Percentiles rank a stretch among this genome's conserved stretches.
phyloP scores from a whole-genome alignment of 1,140 invertebrate genomes.

The Drosophila mauritiana region DNA sequence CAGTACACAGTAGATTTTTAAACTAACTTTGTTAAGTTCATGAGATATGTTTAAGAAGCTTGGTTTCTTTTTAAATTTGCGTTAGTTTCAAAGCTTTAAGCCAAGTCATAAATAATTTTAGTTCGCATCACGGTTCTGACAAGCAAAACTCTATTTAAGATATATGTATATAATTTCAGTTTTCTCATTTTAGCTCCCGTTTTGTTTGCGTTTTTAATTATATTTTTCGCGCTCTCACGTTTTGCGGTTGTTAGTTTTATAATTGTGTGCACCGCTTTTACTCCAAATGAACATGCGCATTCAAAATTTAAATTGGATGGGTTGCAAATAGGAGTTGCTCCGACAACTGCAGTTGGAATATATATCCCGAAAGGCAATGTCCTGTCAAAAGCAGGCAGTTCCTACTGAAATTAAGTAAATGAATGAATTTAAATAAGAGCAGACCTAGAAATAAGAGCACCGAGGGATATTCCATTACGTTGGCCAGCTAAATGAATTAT shows the following conservation, averaged over 20 bases:
- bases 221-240: constrained; percentile 42
- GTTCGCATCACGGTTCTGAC: too few relatives aligned
- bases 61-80: background rate
- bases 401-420: background rate
- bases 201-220: constrained; percentile 61
- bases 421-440: constrained; percentile 4
- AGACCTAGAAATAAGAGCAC: background rate
- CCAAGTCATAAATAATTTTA: background rate
- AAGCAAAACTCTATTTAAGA: background rate
- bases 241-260: constrained; percentile 45
- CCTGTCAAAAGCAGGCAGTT: constrained; percentile 28
- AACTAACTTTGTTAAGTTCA: too few relatives aligned
- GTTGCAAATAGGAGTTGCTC: constrained; percentile 1
- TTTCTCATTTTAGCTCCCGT: background rate
- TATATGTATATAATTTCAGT: background rate
- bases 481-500: constrained; percentile 4
- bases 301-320: constrained; percentile 44
- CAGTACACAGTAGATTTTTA: too few relatives aligned
- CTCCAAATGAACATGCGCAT: constrained; percentile 55
- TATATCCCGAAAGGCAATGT: constrained; percentile 15
- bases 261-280: constrained; percentile 59
- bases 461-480: background rate
- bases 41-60: too few relatives aligned
- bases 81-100: too few relatives aligned
- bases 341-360: constrained; percentile 1